These are phyloP conservation scores for Chaetodon trifasciatus DNA, from an alignment of 2,797 vertebrate species.

Conservation along the genomic window DNA sequence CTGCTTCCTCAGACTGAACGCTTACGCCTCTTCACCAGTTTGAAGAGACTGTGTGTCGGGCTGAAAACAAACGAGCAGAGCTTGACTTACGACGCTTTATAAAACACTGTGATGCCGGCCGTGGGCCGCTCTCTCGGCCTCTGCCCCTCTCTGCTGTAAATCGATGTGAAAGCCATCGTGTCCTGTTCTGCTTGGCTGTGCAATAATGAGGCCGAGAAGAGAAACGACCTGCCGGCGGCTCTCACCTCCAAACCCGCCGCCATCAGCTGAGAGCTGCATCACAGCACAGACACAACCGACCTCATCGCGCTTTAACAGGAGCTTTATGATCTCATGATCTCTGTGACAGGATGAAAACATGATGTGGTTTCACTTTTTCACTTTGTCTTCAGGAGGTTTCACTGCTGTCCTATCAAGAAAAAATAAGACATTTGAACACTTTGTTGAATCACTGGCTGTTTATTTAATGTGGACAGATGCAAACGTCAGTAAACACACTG, in stretches of 20 bases:
- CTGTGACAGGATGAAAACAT: background rate
- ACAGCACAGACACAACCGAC: background rate
- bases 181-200: slow-evolving; percentile 68
- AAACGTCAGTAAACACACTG: background rate
- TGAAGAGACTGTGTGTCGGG: background rate
- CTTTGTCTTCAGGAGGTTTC: too few species aligned
- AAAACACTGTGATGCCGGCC: background rate
- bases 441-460: too few species aligned
- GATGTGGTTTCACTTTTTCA: background rate
- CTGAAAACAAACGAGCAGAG: background rate
- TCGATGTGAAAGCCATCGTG: slow-evolving; percentile 57
- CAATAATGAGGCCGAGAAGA: slow-evolving; percentile 55
- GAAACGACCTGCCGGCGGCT: slow-evolving; percentile 49
- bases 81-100: background rate
- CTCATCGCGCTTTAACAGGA: background rate
- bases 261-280: background rate
- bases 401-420: too few species aligned
- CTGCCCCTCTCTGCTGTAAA: slow-evolving; percentile 33
- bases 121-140: background rate
- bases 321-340: background rate
- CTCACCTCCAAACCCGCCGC: slow-evolving; percentile 44
- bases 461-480: too few species aligned
- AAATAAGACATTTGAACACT: too few species aligned
- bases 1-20: background rate
- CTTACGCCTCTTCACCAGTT: background rate